A percentile compares a stretch with the other conserved stretches of the same genome.
phyloP scores from a whole-genome alignment of 1,140 invertebrate genomes.

The Drosophila orena region DNA sequence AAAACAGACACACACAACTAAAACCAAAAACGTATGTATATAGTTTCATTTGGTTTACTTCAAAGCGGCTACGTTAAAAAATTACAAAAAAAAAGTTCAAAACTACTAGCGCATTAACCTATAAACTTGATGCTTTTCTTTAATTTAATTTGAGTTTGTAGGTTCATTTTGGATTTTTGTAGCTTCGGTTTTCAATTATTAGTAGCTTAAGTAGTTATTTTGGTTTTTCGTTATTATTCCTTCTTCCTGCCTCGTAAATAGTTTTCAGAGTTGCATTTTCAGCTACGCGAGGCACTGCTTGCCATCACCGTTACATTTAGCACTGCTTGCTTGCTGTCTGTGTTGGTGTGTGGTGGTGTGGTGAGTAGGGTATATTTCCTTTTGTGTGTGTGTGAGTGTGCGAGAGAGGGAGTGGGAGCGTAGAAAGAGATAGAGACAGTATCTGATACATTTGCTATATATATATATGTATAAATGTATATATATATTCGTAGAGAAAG shows the following conservation, averaged over 20 bases:
- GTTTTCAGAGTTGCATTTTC: slow-evolving; percentile 25
- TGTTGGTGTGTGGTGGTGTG: slow-evolving; percentile 9
- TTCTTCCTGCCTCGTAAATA: slow-evolving; percentile 31
- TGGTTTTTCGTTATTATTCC: slow-evolving; percentile 16
- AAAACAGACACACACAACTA: slow-evolving; percentile 36
- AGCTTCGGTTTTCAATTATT: slow-evolving; percentile 16
- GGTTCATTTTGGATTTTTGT: slow-evolving; percentile 10
- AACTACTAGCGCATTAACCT: slow-evolving; percentile 72
- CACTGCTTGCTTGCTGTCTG: slow-evolving; percentile 29
- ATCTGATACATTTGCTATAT: slow-evolving; percentile 36
- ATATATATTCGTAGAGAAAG: slow-evolving; percentile 75
- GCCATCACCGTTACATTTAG: slow-evolving; percentile 2
- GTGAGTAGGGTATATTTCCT: not conserved
- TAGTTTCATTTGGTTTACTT: slow-evolving; percentile 37
- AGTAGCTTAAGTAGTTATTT: slow-evolving; percentile 53
- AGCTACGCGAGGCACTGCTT: slow-evolving; percentile 25
- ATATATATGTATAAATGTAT: slow-evolving; percentile 45
- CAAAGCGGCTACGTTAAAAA: slow-evolving; percentile 70
- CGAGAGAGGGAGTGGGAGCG: slow-evolving; percentile 19
- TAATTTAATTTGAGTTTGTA: slow-evolving; percentile 26
- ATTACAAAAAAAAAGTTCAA: slow-evolving; percentile 69
- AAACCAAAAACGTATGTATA: slow-evolving; percentile 28
- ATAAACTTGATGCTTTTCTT: slow-evolving; percentile 44
- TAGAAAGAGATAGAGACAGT: slow-evolving; percentile 16
- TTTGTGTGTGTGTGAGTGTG: slow-evolving; percentile 6